Evolutionary conservation across 2,888 invertebrate genomes (phyloP), one percentile per base, ranked within the genome.

Genomic region (Chrysolina americana): DNA sequence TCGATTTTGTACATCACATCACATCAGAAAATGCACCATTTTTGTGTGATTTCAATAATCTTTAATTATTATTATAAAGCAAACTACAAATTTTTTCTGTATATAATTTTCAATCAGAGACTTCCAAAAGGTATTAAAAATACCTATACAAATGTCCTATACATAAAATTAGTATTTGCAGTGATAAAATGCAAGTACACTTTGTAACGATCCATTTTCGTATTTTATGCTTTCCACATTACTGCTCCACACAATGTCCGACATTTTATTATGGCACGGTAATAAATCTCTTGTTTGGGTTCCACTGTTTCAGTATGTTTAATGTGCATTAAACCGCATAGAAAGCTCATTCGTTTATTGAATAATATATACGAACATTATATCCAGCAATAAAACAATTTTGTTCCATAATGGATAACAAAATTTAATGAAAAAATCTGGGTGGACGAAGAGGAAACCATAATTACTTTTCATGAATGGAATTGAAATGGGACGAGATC

Each of bases 261-360:
- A 50, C 63, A 64, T 72, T 75, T 72, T 70, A 68, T 65, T 70
- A 70, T 53, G 73, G 64, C 70, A 68, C 36, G 21, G 28, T 63
- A 62, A 76, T 76, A 76, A 76, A 76, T 76, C 75, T 68, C 73
- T 65, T 28, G 48, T 66, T 66, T 73, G 75, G 71, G 75, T 75
- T 64, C 65, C 66, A 71, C 70, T 65, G 66, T 73, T 77, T 73
- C 70, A 68, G 59, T 75, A 48, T 73, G 75, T 77, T 75, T 71
- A 77, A 71, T 73, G 73, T 68, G 70, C 71, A 74, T 77, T 77
- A 75, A 23, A 59, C 59, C 36, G 36, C 59, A 53, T 53, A 59
- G 36, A 59, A 59, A 59, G 59, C 59, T 59, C 59, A 59, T 59
- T 59, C 59, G 23, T 59, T 28, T 28, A 59, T 28, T 17, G n/a